Evolutionary conservation across 2,797 vertebrate species (phyloP).

Genomic region (Myotis planiceps): DNA sequence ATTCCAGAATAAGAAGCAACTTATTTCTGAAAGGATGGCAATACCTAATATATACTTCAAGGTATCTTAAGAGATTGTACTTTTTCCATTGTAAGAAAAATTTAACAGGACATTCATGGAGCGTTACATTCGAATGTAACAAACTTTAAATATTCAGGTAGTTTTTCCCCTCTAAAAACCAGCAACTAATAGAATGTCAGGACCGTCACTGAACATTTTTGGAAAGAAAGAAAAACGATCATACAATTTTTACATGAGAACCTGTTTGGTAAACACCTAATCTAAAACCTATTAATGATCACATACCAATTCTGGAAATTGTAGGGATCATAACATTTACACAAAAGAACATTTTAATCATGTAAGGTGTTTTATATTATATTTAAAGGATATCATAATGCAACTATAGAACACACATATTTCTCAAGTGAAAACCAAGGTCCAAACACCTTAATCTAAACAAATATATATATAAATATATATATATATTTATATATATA

Average conservation of each 20-base stretch:
- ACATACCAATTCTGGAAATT: conserved; percentile 16
- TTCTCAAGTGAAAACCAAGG: background rate
- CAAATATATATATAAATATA: background rate
- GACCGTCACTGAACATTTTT: background rate
- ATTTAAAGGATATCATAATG: background rate
- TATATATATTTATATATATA: no score
- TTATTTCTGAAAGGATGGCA: conserved; percentile 31
- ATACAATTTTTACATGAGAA: background rate
- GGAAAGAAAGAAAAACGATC: background rate
- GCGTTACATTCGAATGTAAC: background rate
- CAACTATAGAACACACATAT: background rate
- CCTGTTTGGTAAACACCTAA: background rate
- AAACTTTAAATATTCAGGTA: background rate
- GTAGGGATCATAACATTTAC: conserved; percentile 14
- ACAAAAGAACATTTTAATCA: conserved; percentile 31
- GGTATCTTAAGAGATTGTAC: background rate
- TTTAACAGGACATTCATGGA: background rate
- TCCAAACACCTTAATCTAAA: background rate
- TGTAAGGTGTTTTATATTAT: conserved; percentile 28
- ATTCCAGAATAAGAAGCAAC: conserved; percentile 28
- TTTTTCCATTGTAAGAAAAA: conserved; percentile 31
- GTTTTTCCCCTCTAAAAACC: background rate
- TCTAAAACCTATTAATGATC: conserved; percentile 22
- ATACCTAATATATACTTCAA: background rate
- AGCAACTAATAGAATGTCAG: background rate